Evolutionary conservation across 1,140 invertebrate genomes (phyloP).

Genomic region (Rhynchophorus ferrugineus): DNA sequence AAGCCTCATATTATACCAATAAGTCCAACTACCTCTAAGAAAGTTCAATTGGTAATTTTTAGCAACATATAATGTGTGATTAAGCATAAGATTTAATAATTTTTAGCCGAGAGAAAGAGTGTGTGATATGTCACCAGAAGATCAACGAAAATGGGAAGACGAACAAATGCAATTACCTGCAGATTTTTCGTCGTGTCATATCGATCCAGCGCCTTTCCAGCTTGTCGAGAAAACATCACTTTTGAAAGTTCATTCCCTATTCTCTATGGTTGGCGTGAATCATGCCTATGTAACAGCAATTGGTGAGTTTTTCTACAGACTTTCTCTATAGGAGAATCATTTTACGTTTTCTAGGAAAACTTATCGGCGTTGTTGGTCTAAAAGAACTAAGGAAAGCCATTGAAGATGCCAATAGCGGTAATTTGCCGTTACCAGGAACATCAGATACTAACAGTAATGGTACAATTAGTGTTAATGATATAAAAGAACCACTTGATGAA

Average conservation of each 20-base stretch:
- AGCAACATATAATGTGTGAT: background rate
- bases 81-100: background rate
- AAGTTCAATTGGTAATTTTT: slow-evolving; percentile 77
- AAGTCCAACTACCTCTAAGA: slow-evolving; percentile 69
- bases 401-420: slow-evolving; percentile 66
- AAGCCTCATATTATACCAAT: slow-evolving; percentile 35
- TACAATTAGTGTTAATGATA: slow-evolving; percentile 18
- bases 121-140: slow-evolving; percentile 88
- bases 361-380: slow-evolving; percentile 92
- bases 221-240: slow-evolving; percentile 92
- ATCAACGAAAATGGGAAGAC: slow-evolving; percentile 86
- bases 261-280: slow-evolving; percentile 94
- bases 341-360: slow-evolving; percentile 43
- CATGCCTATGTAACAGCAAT: slow-evolving; percentile 97
- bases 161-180: slow-evolving; percentile 78
- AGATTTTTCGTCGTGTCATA: slow-evolving; percentile 81
- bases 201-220: slow-evolving; percentile 98
- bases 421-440: slow-evolving; percentile 18
- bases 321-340: background rate
- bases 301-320: slow-evolving; percentile 44
- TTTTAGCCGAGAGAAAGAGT: slow-evolving; percentile 76
- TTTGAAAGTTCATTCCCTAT: slow-evolving; percentile 89
- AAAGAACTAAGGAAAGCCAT: slow-evolving; percentile 90
- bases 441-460: slow-evolving; percentile 10
- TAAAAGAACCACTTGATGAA: slow-evolving; percentile 22